These are phyloP conservation scores for Hypena proboscidalis DNA, from an alignment of 2,888 invertebrate species.

Conservation along the genomic window DNA sequence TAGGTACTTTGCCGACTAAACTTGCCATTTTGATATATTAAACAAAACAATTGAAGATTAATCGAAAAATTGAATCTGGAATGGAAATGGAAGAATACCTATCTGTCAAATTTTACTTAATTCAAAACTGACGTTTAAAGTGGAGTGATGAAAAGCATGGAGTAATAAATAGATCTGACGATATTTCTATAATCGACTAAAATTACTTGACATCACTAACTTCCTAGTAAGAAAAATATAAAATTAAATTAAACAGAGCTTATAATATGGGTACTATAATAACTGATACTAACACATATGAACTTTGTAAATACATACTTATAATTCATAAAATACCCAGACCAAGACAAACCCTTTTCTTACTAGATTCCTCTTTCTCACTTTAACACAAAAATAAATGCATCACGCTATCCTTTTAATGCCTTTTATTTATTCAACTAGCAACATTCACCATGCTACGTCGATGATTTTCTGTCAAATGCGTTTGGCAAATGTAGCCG, in stretches of 20 bases:
- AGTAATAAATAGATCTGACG: neutral
- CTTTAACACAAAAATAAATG: too few relatives aligned
- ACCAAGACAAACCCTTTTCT: too few relatives aligned
- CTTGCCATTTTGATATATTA: conserved; percentile 69
- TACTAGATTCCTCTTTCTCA: too few relatives aligned
- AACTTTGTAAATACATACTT: too few relatives aligned
- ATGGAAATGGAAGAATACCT: conserved; percentile 42
- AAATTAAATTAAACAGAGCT: too few relatives aligned
- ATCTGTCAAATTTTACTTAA: conserved; percentile 23
- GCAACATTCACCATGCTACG: conserved; percentile 61
- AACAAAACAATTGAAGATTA: conserved; percentile 63
- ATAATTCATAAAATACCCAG: too few relatives aligned
- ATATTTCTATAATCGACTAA: neutral
- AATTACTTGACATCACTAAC: too few relatives aligned
- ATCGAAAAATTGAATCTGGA: conserved; percentile 57
- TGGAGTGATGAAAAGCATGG: too few relatives aligned
- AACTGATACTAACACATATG: too few relatives aligned
- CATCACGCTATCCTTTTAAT: neutral
- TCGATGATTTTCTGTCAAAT: conserved; percentile 69
- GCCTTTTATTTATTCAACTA: conserved; percentile 12
- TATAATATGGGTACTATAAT: too few relatives aligned
- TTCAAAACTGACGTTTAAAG: conserved; percentile 12
- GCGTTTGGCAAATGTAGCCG: conserved; percentile 49
- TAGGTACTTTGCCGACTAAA: conserved; percentile 69
- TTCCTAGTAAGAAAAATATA: too few relatives aligned